Percentiles rank a stretch among this genome's conserved stretches.
phyloP scores from a whole-genome alignment of 2,888 invertebrate species.

The Campopleginae sp. region DNA sequence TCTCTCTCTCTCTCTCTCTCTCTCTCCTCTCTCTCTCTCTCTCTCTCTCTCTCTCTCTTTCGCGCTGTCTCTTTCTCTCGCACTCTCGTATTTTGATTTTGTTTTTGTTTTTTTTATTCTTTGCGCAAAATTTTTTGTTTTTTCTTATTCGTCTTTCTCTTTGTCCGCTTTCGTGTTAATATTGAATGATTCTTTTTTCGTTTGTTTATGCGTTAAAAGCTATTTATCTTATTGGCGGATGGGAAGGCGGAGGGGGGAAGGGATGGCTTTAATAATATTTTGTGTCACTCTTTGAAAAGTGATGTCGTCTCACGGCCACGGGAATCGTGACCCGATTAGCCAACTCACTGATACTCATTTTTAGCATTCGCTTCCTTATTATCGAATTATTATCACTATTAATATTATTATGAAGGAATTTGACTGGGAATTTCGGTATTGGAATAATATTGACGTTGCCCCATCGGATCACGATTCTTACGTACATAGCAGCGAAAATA shows the following conservation, averaged over 20 bases:
- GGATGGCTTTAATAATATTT: slow-evolving; percentile 18
- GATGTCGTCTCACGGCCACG: slow-evolving; percentile 40
- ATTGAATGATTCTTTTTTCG: slow-evolving; percentile 44
- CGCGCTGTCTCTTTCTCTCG: slow-evolving; percentile 63
- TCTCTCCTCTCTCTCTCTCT: slow-evolving; percentile 60
- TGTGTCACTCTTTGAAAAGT: slow-evolving; percentile 26
- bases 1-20: slow-evolving; percentile 64
- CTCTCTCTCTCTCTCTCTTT: slow-evolving; percentile 68
- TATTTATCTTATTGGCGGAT: slow-evolving; percentile 54
- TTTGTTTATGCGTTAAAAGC: slow-evolving; percentile 61
- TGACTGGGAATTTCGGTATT: slow-evolving; percentile 20
- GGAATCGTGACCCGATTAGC: slow-evolving; percentile 59
- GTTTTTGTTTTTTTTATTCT: slow-evolving; percentile 18
- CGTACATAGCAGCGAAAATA: slow-evolving; percentile 60
- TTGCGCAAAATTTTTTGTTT: slow-evolving; percentile 68
- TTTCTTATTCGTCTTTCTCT: slow-evolving; percentile 54
- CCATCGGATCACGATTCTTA: slow-evolving; percentile 70
- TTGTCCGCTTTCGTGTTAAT: slow-evolving; percentile 58
- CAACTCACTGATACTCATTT: slow-evolving; percentile 25
- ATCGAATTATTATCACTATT: slow-evolving; percentile 17
- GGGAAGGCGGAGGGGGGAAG: not conserved
- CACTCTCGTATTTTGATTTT: slow-evolving; percentile 50
- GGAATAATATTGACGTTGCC: slow-evolving; percentile 31
- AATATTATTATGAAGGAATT: slow-evolving; percentile 20
- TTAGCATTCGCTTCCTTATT: slow-evolving; percentile 21